Evolutionary conservation across 1,140 invertebrate genomes (phyloP).

Genomic region (Tenebrio molitor): DNA sequence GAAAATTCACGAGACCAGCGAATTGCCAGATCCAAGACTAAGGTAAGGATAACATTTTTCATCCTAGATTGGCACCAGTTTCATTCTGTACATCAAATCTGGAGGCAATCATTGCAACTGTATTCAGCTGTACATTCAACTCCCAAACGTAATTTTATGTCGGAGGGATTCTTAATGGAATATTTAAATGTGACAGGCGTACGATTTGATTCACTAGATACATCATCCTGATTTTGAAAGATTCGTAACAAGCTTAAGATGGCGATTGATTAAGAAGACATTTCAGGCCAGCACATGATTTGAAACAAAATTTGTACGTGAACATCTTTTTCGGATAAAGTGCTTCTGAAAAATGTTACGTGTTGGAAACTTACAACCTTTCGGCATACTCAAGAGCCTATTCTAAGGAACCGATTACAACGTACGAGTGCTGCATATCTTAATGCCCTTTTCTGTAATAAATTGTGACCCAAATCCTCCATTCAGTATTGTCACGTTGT

Average conservation of each 20-base stretch:
- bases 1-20: constrained; percentile 84
- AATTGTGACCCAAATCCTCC: constrained; percentile 1
- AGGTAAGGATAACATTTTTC: constrained; percentile 74
- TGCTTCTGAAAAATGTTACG: no score
- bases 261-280: no score
- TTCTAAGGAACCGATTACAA: background rate
- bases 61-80: background rate
- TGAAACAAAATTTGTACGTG: no score
- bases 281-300: no score
- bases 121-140: background rate
- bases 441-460: background rate
- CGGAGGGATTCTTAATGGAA: constrained; percentile 5
- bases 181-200: constrained; percentile 9
- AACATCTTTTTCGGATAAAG: no score
- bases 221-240: no score
- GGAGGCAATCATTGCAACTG: no score
- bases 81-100: no score
- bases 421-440: background rate
- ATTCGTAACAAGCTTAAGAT: no score
- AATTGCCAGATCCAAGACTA: constrained; percentile 89
- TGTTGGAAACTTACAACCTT: no score
- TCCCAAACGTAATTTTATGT: background rate
- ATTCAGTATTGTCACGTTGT: background rate
- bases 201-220: background rate
- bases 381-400: no score